Evolutionary conservation across 1,140 invertebrate species (phyloP), one percentile per base, ranked within the genome.

Genomic region (Papilio aristodemus): DNA sequence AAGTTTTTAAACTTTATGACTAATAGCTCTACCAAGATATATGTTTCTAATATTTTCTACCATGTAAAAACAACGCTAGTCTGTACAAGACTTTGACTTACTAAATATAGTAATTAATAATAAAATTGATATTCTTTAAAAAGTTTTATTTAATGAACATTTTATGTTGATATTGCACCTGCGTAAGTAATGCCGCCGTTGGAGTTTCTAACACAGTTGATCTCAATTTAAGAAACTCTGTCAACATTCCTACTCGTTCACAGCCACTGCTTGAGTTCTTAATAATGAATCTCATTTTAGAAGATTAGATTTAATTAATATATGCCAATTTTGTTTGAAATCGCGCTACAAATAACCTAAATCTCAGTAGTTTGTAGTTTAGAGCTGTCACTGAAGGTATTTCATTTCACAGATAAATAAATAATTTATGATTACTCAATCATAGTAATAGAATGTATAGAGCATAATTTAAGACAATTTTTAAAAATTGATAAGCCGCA

Each of bases 251-350:
- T 41, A 87, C 66, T 57, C 88, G 82, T 70, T 86, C 87, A 70
- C 75, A 59, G 66, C 78, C 71, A 57, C 62, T 68, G 11, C 77
- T 78, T 9, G 72, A 75, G 74, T 88, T 75, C 73, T 84, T 87
- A 37, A 89, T 75, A 50, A 76, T 63, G 67, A 89, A 90, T 67
- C 84, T 80, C 88, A 90, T 90, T 80, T 69, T 86, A 5, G 10
- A 25, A 22, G 4, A 19, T 70, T 69, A 32, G 9, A 60, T 62
- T 59, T 13, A 14, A 59, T n/a, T n/a, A 14, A 13, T n/a, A n/a
- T n/a, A n/a, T n/a, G n/a, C n/a, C n/a, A n/a, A n/a, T n/a, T n/a
- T n/a, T n/a, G n/a, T n/a, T 10, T 46, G n/a, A 54, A 54, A 36
- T 43, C 27, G 41, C n/a, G 46, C 39, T 62, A 39, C 14, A 46